Evolutionary conservation across 2,797 vertebrate species (phyloP).

Genomic region (Otolemur crassicaudatus): DNA sequence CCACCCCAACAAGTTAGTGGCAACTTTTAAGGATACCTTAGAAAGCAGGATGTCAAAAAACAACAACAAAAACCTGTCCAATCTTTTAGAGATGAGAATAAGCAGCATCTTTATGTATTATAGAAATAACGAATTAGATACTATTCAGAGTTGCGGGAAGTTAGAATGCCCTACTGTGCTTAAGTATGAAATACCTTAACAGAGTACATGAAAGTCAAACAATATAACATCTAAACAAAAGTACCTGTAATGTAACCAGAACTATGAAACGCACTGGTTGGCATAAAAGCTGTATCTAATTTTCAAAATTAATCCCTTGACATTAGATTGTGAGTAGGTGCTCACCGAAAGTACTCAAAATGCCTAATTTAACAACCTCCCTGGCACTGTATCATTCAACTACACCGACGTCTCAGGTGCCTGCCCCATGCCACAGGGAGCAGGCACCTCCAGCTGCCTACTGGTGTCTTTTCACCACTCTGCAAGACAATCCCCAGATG

Average conservation of each 20-base stretch:
- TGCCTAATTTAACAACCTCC: background rate
- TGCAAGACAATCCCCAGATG: background rate
- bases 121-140: too few relatives aligned
- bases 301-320: slow-evolving; percentile 22
- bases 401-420: background rate
- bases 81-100: background rate
- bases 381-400: background rate
- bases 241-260: background rate
- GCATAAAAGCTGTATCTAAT: background rate
- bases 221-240: background rate
- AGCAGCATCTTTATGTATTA: background rate
- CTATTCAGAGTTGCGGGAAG: background rate
- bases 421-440: background rate
- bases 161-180: background rate
- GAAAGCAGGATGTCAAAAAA: background rate
- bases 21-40: background rate
- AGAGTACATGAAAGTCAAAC: background rate
- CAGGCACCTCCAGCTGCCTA: fast-evolving
- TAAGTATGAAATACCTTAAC: background rate
- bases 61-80: background rate
- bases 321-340: background rate
- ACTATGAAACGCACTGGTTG: background rate
- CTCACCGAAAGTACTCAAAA: background rate
- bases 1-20: background rate
- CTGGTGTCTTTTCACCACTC: background rate